Percentiles rank a stretch among this genome's conserved stretches.
Evolutionary conservation across 2,113 vertebrate genomes (phyloP).

Genomic region (Peromyscus maniculatus): DNA sequence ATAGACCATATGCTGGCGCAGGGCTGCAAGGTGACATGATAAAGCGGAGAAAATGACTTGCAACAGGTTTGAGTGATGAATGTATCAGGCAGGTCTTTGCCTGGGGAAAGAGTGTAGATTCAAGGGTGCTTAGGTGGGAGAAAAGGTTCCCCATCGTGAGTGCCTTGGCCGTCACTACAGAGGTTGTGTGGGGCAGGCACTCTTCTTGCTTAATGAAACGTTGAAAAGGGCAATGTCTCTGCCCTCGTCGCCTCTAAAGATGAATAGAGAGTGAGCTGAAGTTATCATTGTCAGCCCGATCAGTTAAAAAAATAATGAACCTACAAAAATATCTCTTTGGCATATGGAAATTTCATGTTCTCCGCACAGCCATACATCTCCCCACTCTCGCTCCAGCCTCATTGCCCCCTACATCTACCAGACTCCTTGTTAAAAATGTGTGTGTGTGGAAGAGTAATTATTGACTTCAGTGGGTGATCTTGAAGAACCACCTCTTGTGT

Average conservation of each 20-base stretch:
- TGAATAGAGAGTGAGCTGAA: slow-evolving; percentile 27
- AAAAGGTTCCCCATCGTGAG: not conserved
- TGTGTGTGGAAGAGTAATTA: slow-evolving; percentile 25
- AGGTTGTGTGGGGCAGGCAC: slow-evolving; percentile 29
- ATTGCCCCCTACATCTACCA: not conserved
- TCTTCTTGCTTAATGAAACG: slow-evolving; percentile 69
- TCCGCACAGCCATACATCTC: not conserved
- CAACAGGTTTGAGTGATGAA: slow-evolving; percentile 65
- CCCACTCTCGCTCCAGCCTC: not conserved
- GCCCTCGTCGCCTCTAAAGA: slow-evolving; percentile 61
- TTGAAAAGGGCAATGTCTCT: slow-evolving; percentile 65
- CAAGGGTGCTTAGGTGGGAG: not conserved
- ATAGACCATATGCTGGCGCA: slow-evolving; percentile 72
- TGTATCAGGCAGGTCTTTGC: slow-evolving; percentile 56
- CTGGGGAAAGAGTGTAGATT: slow-evolving; percentile 59
- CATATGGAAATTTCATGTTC: slow-evolving; percentile 47
- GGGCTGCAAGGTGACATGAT: slow-evolving; percentile 65
- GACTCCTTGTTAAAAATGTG: not conserved
- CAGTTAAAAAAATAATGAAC: slow-evolving; percentile 70
- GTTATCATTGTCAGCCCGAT: slow-evolving; percentile 66
- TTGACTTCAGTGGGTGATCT: not conserved
- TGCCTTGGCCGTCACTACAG: not conserved
- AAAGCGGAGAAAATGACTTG: slow-evolving; percentile 77
- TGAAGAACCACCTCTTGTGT: not conserved
- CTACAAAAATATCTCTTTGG: slow-evolving; percentile 45